Base-by-base conservation (phyloP, 2,113 vertebrate species). In the Chamaetylas fuelleborni region DNA sequence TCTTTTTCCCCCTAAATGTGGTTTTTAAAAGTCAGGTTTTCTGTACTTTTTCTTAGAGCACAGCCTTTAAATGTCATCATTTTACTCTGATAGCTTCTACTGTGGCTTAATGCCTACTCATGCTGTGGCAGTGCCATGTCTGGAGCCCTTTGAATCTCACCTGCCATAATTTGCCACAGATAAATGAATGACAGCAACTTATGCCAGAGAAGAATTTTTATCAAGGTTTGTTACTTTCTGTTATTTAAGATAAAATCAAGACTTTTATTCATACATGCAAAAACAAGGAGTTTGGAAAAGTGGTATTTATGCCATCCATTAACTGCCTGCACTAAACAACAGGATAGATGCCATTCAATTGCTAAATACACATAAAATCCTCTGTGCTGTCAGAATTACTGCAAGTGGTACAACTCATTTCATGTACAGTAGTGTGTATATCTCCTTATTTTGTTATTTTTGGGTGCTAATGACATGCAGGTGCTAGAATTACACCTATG, bases 1-100 rank as follows among this genome's bases (percentile, higher is more conserved):
- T 18, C 12, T 51, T 12, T 51, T n/a, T 15, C 0, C 0, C 1
- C 23, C 2, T 13, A 36, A 76, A 31, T 43, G 2, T 38, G 15
- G 26, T 33, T 91, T 91, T 33, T 5, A 31, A 58, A 69, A 77
- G 22, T 20, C 16, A 45, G 2, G 4, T 88, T 81, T 66, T 5
- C 11, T 87, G 73, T 61, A 22, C 11, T 40, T 81, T 72, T 72
- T 51, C 18, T 53, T 77, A 51, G 74, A 90, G 56, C 7, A 26
- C 4, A 8, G 7, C 31, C 33, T 88, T 92, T 89, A 72, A 81
- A 69, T 45, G 20, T 71, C n/a, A 60, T 26, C 0, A 31, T 81
- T 81, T 91, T 78, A 40, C 29, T 78, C 5, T 47, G 66, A 58
- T 33, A 67, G 43, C 14, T 48, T 78, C 20, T n/a, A 8, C 22